These are phyloP conservation scores for Tryphoninae sp. DNA, from an alignment of 2,888 invertebrate species.

Conservation along the genomic window DNA sequence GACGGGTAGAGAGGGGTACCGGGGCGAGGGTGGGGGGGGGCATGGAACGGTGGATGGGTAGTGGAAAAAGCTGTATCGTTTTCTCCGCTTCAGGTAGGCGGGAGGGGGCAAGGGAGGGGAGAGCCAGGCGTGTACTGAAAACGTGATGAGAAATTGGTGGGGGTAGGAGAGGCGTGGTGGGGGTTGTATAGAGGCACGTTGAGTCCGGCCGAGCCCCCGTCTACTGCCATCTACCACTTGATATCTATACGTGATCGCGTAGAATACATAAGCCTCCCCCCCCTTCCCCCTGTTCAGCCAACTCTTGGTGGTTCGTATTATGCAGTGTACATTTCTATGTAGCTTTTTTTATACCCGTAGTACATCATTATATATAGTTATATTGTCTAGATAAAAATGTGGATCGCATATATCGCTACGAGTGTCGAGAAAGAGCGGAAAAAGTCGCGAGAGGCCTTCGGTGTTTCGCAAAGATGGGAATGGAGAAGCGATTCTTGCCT, in stretches of 20 bases:
- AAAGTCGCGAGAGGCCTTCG: too few relatives aligned
- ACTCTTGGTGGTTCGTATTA: neutral
- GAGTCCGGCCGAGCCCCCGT: constrained; percentile 20
- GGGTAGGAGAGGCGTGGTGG: neutral
- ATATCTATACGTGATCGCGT: constrained; percentile 34
- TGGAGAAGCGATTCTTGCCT: neutral
- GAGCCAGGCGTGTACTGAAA: neutral
- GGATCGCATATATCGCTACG: too few relatives aligned
- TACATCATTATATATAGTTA: too few relatives aligned
- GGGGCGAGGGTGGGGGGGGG: neutral
- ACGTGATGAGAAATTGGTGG: neutral
- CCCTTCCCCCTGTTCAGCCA: neutral
- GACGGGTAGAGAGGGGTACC: neutral
- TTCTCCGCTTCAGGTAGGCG: constrained; percentile 35
- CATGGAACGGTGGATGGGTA: constrained; percentile 6
- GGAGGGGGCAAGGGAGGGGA: neutral
- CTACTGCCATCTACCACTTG: neutral
- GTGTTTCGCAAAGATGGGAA: neutral
- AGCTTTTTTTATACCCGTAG: neutral
- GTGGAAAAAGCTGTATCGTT: constrained; percentile 47
- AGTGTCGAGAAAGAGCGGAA: too few relatives aligned
- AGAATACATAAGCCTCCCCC: constrained; percentile 3
- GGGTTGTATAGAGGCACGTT: constrained; percentile 28
- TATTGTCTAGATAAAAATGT: too few relatives aligned
- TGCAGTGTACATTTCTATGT: neutral